These are phyloP conservation scores for Brachionus sp. DNA, from an alignment of 1,140 invertebrate genomes.

Conservation along the genomic window DNA sequence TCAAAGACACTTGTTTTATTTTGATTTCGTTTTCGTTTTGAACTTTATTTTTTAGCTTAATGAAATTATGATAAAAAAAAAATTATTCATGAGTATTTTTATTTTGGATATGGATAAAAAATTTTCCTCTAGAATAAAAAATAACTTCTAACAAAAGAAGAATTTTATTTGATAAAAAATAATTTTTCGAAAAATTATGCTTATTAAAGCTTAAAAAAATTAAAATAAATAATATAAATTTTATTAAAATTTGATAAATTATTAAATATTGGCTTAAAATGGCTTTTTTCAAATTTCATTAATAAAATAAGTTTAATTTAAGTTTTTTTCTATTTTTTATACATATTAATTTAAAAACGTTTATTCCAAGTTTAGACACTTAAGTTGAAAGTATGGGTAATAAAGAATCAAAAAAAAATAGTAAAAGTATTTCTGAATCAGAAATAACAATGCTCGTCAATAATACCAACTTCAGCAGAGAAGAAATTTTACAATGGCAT, in stretches of 20 bases:
- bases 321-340: not conserved
- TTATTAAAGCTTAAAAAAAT: not conserved
- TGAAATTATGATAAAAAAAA: not conserved
- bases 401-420: not conserved
- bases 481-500: constrained; percentile 60
- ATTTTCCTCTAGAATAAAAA: not conserved
- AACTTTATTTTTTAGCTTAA: not conserved
- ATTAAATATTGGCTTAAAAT: not conserved
- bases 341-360: not conserved
- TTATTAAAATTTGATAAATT: not conserved
- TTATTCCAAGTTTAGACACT: too few species aligned
- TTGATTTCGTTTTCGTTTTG: too few species aligned
- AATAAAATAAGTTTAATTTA: not conserved
- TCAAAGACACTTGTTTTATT: too few species aligned
- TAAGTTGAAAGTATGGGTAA: constrained; percentile 39
- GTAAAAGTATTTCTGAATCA: constrained; percentile 49
- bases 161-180: not conserved
- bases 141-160: not conserved
- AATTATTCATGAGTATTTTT: not conserved
- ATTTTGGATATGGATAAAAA: not conserved
- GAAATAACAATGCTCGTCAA: constrained; percentile 56
- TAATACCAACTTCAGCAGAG: constrained; percentile 58
- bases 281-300: not conserved
- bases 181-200: not conserved
- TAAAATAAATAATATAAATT: not conserved